phyloP scores from a whole-genome alignment of 2,888 invertebrate genomes.

The Synanthedon formicaeformis region DNA sequence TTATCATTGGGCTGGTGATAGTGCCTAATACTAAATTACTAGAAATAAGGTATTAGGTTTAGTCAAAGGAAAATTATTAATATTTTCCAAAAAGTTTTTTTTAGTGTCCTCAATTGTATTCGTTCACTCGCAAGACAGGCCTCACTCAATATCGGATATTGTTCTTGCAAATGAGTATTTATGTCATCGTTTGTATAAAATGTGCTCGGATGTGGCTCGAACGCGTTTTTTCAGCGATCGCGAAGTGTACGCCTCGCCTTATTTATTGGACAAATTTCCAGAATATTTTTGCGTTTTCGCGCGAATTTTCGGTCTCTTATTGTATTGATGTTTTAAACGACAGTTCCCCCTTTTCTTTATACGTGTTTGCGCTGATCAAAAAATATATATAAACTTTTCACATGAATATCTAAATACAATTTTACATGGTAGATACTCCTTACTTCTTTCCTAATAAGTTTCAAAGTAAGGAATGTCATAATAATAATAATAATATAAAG shows the following conservation, averaged over 20 bases:
- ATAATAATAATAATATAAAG: too few relatives aligned
- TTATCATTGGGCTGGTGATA: not conserved
- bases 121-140: conserved; percentile 50
- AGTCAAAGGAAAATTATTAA: conserved; percentile 1
- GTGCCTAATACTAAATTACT: not conserved
- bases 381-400: not conserved
- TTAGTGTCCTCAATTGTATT: conserved; percentile 24
- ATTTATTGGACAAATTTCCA: conserved; percentile 22
- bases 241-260: conserved; percentile 7
- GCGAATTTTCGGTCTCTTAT: conserved; percentile 10
- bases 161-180: conserved; percentile 69
- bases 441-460: too few relatives aligned
- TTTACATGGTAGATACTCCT: too few relatives aligned
- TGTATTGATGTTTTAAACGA: not conserved
- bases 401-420: too few relatives aligned
- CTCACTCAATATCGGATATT: conserved; percentile 71
- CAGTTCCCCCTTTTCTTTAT: not conserved
- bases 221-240: conserved; percentile 32
- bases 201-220: conserved; percentile 38
- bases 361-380: not conserved
- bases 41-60: conserved; percentile 1
- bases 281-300: conserved; percentile 15
- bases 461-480: too few relatives aligned
- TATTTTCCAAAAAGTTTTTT: conserved; percentile 3
- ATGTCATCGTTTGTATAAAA: conserved; percentile 66